A percentile compares a stretch with the other conserved stretches of the same genome.
phyloP scores from a whole-genome alignment of 2,113 vertebrate genomes.

The Clarias magur region DNA sequence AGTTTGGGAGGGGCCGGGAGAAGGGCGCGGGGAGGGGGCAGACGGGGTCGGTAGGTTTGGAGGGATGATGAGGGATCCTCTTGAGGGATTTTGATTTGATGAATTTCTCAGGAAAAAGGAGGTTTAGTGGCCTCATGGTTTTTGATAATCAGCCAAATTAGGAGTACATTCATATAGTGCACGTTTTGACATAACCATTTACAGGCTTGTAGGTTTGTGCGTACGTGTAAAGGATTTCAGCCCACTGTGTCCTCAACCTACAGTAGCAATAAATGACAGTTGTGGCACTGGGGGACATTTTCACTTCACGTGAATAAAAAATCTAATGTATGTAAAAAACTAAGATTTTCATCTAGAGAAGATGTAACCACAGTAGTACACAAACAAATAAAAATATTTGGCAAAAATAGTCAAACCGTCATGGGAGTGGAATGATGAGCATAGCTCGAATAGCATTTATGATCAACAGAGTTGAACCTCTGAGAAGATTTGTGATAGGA shows the following conservation, averaged over 20 bases:
- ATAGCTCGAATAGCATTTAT: not conserved
- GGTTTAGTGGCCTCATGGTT: not conserved
- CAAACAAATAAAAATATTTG: not conserved
- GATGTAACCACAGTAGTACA: not conserved
- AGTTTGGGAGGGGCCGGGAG: not conserved
- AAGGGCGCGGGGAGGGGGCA: not conserved
- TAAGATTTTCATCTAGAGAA: not conserved
- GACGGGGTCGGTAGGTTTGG: not conserved
- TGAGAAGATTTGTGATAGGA: not conserved
- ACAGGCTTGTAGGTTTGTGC: constrained; percentile 5
- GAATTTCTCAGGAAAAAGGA: not conserved
- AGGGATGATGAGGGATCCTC: not conserved
- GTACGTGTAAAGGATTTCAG: not conserved
- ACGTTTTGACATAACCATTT: not conserved
- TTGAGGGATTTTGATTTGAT: not conserved
- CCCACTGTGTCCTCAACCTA: not conserved
- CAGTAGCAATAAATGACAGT: not conserved
- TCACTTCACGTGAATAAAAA: not conserved
- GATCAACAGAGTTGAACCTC: not conserved
- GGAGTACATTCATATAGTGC: not conserved
- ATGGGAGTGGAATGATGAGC: not conserved
- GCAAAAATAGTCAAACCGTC: not conserved
- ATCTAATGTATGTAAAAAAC: not conserved
- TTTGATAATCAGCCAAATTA: not conserved
- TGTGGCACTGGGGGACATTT: not conserved